Evolutionary conservation across 23 tunicate species (phyloP), one percentile per base, ranked within the genome.

Genomic region (Trididemnum miniatum): DNA sequence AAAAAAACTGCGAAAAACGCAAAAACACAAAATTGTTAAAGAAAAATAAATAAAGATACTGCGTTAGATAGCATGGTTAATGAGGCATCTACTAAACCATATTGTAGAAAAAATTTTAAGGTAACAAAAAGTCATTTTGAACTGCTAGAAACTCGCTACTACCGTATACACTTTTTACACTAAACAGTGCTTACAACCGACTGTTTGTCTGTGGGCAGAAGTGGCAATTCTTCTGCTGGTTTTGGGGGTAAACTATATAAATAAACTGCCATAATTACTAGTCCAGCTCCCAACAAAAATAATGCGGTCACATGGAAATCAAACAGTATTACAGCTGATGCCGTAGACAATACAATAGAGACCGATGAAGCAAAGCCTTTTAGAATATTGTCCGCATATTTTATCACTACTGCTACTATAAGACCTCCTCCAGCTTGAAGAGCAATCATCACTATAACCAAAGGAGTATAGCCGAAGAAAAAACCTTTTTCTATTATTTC

Each of bases 361-460:
- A 90, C 40, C 7, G 99, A 95, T 1, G 99, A 90, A 26, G 99
- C 96, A 65, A 95, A 95, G 30, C 99, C 99, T 71, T 95, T 95
- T 31, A 95, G 34, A 0, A 95, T 95, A 59, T 90, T 95, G 80
- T 95, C 99, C 3, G 99, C 96, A 52, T 95, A 90, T 39, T 90
- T 90, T 38, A 90, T 95, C 30, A 95, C 99, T 22, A 95, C 87
- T 7, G 99, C 99, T 22, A 95, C 99, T 34, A 95, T 62, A 31
- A 95, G 71, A 0, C 99, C 99, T 0, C 99, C 99, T 24, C 84
- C 78, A 12, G 99, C 99, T 20, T 92, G 90, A 52, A 62, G 80
- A 33, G 63, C 52, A 29, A 95, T 80, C 27, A 87, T 80, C 1
- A 79, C 65, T 73, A 86, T 76, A 9, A 95, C 96, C 18, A 86